Conservation (phyloP, 2,113 vertebrate species). For the Suncus etruscus region DNA sequence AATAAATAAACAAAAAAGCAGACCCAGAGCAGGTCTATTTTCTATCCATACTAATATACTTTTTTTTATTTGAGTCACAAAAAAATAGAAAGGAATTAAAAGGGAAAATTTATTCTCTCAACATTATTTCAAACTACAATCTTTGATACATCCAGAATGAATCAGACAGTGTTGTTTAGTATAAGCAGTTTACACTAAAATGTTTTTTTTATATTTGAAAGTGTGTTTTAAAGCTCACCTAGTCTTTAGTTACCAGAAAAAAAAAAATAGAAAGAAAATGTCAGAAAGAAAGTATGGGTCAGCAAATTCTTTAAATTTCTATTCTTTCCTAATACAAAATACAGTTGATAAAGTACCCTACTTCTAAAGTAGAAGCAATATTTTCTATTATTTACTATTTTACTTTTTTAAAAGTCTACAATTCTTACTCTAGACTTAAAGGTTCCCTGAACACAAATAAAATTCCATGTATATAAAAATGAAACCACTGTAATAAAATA, state of each 20-base stretch:
- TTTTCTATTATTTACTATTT: slow-evolving; percentile 72
- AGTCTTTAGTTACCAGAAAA: slow-evolving; percentile 27
- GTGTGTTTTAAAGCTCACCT: slow-evolving; percentile 60
- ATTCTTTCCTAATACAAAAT: slow-evolving; percentile 62
- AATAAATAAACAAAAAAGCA: not conserved
- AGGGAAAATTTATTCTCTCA: not conserved
- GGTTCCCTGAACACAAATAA: slow-evolving; percentile 61
- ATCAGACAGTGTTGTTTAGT: not conserved
- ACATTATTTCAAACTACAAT: slow-evolving; percentile 36
- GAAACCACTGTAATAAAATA: slow-evolving; percentile 69
- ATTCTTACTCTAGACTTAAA: slow-evolving; percentile 66
- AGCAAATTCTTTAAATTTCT: slow-evolving; percentile 68
- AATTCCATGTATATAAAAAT: slow-evolving; percentile 62
- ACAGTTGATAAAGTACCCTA: slow-evolving; percentile 60
- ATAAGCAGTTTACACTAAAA: slow-evolving; percentile 26
- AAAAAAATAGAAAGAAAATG: not conserved
- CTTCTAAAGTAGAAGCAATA: slow-evolving; percentile 68
- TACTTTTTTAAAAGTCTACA: slow-evolving; percentile 54
- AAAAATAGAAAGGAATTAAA: slow-evolving; percentile 38
- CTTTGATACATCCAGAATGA: slow-evolving; percentile 39
- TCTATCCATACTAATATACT: not conserved
- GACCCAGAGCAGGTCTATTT: not conserved
- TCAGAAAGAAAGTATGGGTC: slow-evolving; percentile 19
- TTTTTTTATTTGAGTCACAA: slow-evolving; percentile 27
- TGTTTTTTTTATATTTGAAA: slow-evolving; percentile 47